Conservation (phyloP, 2,888 invertebrate species). For the Protula sp. region DNA sequence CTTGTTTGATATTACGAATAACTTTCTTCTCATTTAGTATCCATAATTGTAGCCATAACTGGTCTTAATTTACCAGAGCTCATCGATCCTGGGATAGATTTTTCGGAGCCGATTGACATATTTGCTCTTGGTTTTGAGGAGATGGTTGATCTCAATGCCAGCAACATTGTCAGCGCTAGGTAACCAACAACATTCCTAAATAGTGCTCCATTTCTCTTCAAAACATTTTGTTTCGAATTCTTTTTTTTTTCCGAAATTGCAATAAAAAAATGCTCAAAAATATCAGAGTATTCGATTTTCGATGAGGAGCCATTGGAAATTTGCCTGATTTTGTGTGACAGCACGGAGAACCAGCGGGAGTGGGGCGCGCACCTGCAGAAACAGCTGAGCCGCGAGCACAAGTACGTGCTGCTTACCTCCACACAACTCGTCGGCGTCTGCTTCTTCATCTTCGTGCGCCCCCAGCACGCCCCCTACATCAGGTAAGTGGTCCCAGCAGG, state of each 20-base stretch:
- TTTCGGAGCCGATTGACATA: constrained; percentile 70
- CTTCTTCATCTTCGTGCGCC: constrained; percentile 86
- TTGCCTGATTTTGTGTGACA: no score
- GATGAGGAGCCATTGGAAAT: no score
- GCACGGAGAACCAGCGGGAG: constrained; percentile 83
- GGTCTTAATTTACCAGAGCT: no score
- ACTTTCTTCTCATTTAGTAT: no score
- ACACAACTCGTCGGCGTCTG: constrained; percentile 97
- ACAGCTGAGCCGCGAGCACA: constrained; percentile 77
- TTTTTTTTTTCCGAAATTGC: no score
- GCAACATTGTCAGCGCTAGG: constrained; percentile 93
- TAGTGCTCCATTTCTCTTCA: no score
- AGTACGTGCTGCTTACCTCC: constrained; percentile 84
- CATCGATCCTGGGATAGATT: constrained; percentile 17
- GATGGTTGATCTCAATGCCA: constrained; percentile 97
- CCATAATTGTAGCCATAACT: no score
- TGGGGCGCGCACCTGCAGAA: constrained; percentile 96
- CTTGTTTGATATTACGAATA: no score
- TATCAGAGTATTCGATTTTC: no score
- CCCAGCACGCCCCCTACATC: constrained; percentile 80
- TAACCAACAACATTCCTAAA: no score
- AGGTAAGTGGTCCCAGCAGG: constrained; percentile 54
- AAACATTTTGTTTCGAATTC: no score
- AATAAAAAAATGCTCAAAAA: no score
- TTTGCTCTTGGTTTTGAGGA: constrained; percentile 98